These are phyloP conservation scores for Agelas oroides DNA, from an alignment of 37 sponge, comb jelly and placozoan genomes.

Conservation along the genomic window DNA sequence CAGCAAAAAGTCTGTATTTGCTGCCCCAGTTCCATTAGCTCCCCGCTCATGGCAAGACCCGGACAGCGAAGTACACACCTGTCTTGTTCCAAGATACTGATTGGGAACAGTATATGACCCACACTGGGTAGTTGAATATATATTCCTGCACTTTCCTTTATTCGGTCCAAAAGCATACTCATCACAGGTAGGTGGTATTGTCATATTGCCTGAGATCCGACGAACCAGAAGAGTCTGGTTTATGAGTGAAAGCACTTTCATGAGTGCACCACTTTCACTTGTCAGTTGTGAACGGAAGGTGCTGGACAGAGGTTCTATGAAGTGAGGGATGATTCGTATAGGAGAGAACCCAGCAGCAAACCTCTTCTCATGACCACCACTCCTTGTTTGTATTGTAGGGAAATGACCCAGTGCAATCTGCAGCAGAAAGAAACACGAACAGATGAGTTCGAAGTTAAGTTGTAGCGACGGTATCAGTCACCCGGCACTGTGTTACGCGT, in stretches of 20 bases:
- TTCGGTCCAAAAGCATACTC: background rate
- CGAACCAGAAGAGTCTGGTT: background rate
- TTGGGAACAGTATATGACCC: background rate
- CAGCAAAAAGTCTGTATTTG: conserved; percentile 6
- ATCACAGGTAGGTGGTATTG: background rate
- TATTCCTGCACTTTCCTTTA: background rate
- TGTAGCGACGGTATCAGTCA: too few relatives aligned
- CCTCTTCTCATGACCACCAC: too few relatives aligned
- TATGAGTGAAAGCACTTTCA: background rate
- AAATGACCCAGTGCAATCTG: too few relatives aligned
- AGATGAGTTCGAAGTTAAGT: too few relatives aligned
- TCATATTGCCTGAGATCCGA: background rate
- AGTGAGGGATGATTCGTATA: background rate
- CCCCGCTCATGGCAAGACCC: background rate
- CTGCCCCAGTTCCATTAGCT: conserved; percentile 2
- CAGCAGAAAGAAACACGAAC: too few relatives aligned
- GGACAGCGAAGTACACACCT: background rate
- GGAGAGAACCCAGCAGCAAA: too few relatives aligned
- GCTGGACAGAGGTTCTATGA: background rate
- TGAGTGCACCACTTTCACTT: background rate
- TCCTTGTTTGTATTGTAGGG: too few relatives aligned
- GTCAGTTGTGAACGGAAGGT: background rate
- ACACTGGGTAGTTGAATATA: background rate
- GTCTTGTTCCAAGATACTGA: background rate
- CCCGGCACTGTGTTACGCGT: too few relatives aligned